These are phyloP conservation scores for Rafetus swinhoei DNA, from an alignment of 2,113 vertebrate genomes.

Conservation along the genomic window DNA sequence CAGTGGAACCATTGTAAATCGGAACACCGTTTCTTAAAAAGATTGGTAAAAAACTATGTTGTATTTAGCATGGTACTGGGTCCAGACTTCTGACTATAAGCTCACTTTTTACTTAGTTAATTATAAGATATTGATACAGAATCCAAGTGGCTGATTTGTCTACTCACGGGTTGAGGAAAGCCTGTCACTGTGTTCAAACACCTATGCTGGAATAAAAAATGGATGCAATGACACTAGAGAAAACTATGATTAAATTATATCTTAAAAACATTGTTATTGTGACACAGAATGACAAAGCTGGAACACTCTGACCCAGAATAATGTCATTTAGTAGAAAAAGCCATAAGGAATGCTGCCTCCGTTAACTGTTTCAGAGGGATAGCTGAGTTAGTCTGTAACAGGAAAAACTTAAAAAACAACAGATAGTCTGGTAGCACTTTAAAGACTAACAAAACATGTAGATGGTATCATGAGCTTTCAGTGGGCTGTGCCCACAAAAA, in stretches of 20 bases:
- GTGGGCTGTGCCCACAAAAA: too few species aligned
- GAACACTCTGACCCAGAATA: slow-evolving; percentile 56
- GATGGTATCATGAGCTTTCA: too few species aligned
- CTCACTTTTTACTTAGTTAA: neutral
- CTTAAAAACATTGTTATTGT: neutral
- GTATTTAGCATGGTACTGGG: neutral
- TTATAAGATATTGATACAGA: neutral
- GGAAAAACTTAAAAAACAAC: too few species aligned
- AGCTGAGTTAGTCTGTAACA: too few species aligned
- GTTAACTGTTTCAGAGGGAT: slow-evolving; percentile 20
- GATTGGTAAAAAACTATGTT: neutral
- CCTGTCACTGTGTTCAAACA: neutral
- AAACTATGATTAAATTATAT: slow-evolving; percentile 16
- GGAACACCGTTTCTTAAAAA: neutral
- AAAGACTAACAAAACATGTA: too few species aligned
- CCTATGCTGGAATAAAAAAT: slow-evolving; percentile 50
- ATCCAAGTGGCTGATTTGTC: neutral
- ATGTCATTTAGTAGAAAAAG: neutral
- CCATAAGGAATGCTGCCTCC: neutral
- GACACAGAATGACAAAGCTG: slow-evolving; percentile 31
- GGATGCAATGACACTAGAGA: slow-evolving; percentile 36
- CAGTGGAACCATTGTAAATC: neutral
- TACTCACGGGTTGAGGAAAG: slow-evolving; percentile 37
- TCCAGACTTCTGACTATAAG: neutral
- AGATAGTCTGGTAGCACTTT: too few species aligned